Percentiles rank a stretch among this genome's conserved stretches.
Evolutionary conservation across 1,140 invertebrate species (phyloP).

Genomic region (Drosophila seguyi): DNA sequence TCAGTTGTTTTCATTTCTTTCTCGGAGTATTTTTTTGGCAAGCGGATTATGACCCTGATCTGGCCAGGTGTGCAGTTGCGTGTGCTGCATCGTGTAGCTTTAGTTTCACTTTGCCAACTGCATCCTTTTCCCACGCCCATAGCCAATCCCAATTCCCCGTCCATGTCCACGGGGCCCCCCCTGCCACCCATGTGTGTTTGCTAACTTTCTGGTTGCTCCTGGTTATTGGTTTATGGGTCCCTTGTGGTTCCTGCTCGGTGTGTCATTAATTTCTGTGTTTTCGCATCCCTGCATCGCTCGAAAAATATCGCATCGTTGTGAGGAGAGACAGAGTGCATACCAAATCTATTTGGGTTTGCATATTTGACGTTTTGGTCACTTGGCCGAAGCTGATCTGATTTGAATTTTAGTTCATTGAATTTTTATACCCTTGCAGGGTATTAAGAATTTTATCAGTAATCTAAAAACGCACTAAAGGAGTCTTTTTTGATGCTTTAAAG

Average conservation of each 20-base stretch:
- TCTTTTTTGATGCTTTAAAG: too few relatives aligned
- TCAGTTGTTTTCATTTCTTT: slow-evolving; percentile 21
- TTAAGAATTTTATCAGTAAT: too few relatives aligned
- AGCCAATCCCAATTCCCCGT: not conserved
- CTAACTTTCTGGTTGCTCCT: slow-evolving; percentile 70
- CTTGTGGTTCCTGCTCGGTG: slow-evolving; percentile 50
- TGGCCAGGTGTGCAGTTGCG: slow-evolving; percentile 62
- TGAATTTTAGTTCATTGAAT: not conserved
- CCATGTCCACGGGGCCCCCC: not conserved
- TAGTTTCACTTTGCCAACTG: slow-evolving; percentile 78
- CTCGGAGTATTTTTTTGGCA: slow-evolving; percentile 48
- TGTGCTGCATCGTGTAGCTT: slow-evolving; percentile 50
- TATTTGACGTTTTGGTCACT: slow-evolving; percentile 11
- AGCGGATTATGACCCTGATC: slow-evolving; percentile 80
- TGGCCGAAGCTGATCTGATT: not conserved
- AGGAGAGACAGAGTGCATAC: not conserved
- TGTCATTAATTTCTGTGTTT: slow-evolving; percentile 68
- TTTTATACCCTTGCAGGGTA: not conserved
- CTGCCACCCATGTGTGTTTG: slow-evolving; percentile 32
- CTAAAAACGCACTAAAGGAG: too few relatives aligned
- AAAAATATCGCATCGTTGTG: not conserved
- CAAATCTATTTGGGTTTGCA: slow-evolving; percentile 17
- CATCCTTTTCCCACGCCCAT: slow-evolving; percentile 37
- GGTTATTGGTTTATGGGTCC: slow-evolving; percentile 74
- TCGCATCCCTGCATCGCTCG: slow-evolving; percentile 30